A percentile compares a stretch with the other conserved stretches of the same genome.
phyloP scores from a whole-genome alignment of 2,797 vertebrate genomes.

The Arrhamphus sclerolepis region DNA sequence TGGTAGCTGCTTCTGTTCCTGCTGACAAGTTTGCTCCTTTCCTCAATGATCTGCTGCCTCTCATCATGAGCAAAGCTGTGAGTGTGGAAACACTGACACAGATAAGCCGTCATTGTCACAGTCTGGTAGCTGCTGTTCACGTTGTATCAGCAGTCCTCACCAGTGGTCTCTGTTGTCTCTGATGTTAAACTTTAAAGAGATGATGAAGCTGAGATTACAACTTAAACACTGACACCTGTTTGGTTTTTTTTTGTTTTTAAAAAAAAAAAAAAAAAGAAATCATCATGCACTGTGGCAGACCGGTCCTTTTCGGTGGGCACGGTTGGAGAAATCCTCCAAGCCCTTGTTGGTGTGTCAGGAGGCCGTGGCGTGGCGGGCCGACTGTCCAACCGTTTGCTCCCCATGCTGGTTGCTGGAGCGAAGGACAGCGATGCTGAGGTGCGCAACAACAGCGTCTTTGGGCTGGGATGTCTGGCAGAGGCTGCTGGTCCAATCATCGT shows the following conservation, averaged over 20 bases:
- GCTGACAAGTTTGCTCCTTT: conserved; percentile 85
- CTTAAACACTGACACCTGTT: no score
- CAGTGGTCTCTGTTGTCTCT: no score
- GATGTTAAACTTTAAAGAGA: no score
- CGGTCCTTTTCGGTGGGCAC: conserved; percentile 89
- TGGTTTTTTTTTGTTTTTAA: no score
- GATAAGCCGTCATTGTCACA: background rate
- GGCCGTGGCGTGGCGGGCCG: conserved; percentile 78
- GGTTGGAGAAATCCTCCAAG: conserved; percentile 84
- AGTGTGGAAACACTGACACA: conserved; percentile 61
- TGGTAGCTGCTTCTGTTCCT: conserved; percentile 83
- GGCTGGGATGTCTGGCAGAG: conserved; percentile 86
- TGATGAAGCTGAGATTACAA: background rate
- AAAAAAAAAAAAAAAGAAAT: conserved; percentile 83
- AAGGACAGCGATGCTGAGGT: conserved; percentile 86
- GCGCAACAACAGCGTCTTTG: conserved; percentile 89
- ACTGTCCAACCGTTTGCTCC: conserved; percentile 83
- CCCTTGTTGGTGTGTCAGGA: conserved; percentile 71
- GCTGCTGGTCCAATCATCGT: conserved; percentile 81
- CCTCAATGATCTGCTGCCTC: conserved; percentile 87
- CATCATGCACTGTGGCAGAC: conserved; percentile 85
- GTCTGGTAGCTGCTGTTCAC: no score
- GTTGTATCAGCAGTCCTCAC: no score
- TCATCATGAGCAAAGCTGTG: conserved; percentile 87
- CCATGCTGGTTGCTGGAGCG: conserved; percentile 79